phyloP scores from a whole-genome alignment of 2,113 vertebrate genomes.

The Passer domesticus region DNA sequence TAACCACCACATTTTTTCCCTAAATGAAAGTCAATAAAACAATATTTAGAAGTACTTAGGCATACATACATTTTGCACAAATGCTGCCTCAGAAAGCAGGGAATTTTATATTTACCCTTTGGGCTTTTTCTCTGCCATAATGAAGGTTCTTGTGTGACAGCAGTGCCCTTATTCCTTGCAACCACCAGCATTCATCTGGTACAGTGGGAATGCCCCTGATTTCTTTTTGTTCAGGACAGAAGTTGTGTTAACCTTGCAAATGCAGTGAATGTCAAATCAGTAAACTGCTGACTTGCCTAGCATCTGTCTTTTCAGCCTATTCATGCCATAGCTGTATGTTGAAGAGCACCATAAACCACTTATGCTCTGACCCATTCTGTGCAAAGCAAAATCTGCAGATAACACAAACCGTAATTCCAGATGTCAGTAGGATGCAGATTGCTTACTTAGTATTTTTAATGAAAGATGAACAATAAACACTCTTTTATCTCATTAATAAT shows the following conservation, averaged over 20 bases:
- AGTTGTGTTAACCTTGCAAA: conserved; percentile 38
- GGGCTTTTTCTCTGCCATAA: background rate
- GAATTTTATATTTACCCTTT: background rate
- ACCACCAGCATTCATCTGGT: background rate
- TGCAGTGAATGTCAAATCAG: background rate
- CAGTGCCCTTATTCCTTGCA: background rate
- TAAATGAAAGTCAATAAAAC: background rate
- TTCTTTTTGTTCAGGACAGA: background rate
- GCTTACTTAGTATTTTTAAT: background rate
- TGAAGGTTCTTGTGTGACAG: background rate
- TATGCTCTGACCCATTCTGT: conserved; percentile 7
- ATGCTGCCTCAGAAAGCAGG: background rate
- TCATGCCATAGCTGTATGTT: conserved; percentile 1
- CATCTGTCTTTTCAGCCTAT: background rate
- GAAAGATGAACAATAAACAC: conserved; percentile 17
- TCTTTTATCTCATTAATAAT: conserved; percentile 12
- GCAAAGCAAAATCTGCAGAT: conserved; percentile 20
- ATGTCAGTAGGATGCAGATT: conserved; percentile 4
- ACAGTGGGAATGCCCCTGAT: background rate
- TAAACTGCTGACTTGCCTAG: conserved; percentile 29
- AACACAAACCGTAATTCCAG: conserved; percentile 17
- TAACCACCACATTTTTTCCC: background rate
- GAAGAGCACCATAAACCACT: conserved; percentile 34
- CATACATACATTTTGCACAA: background rate
- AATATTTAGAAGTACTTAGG: background rate